Percentiles rank a stretch among this genome's conserved stretches.
These are phyloP conservation scores for Triplophysa siluroides DNA, from an alignment of 2,113 vertebrate genomes.

Conservation along the genomic window DNA sequence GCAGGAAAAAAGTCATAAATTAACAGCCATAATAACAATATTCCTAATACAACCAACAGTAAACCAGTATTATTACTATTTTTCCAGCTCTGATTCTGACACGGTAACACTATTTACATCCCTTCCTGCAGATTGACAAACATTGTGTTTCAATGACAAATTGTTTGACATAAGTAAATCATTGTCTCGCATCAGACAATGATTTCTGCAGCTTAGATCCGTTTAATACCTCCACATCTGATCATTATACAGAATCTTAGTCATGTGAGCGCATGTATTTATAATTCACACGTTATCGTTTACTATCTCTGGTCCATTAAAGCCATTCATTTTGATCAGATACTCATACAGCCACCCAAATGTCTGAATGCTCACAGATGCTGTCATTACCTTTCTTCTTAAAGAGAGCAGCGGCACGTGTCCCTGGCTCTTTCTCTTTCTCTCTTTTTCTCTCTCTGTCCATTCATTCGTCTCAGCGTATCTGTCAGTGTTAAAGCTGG, in stretches of 20 bases:
- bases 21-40: no score
- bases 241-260: background rate
- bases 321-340: background rate
- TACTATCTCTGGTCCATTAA: background rate
- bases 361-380: slow-evolving; percentile 41
- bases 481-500: slow-evolving; percentile 54
- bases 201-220: slow-evolving; percentile 1
- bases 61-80: no score
- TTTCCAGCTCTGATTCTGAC: no score
- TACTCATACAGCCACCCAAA: slow-evolving; percentile 36
- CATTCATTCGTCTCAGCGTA: slow-evolving; percentile 50
- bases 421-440: background rate
- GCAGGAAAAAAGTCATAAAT: no score
- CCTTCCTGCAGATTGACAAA: no score
- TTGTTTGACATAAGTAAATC: background rate
- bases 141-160: no score
- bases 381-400: slow-evolving; percentile 19
- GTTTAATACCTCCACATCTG: background rate
- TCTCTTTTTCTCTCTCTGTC: background rate
- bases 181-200: background rate
- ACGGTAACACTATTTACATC: no score
- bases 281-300: slow-evolving; percentile 27
- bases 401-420: background rate
- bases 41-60: no score
- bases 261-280: background rate